Evolutionary conservation across 2,888 invertebrate genomes (phyloP), one percentile per base, ranked within the genome.

Genomic region (Coleophora deauratella): DNA sequence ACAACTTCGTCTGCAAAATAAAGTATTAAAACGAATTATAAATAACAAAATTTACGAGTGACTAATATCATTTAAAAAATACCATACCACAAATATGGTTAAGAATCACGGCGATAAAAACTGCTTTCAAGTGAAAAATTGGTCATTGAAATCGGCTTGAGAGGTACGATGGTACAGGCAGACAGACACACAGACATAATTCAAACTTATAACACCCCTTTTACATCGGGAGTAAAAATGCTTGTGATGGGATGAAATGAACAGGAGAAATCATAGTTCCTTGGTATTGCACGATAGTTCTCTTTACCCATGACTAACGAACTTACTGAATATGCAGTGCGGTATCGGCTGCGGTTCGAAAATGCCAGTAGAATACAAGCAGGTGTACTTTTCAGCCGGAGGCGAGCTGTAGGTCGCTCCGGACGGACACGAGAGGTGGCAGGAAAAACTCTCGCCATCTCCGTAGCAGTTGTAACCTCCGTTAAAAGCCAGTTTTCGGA

Each of bases 381-480:
- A 95, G 21, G 84, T 86, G 68, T 95, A 94, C 1, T 80, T 50
- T 0, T 82, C 64, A 0, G 90, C 89, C 0, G 91, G 87, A 0
- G 88, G 72, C 4, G 87, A 84, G 46, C 90, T 88, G 57, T 92
- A 91, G 12, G 80, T 62, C 10, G 91, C 72, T 0, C 91, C 92
- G 0, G 72, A 55, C 0, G 94, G 92, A 54, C 95, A 95, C 3
- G 66, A 75, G 8, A 95, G 65, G 1, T 74, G 72, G 65, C 95
- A 96, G 3, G 85, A 86, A 49, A 91, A 88, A 27, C 77, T 68
- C 31, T 90, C 87, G 6, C 71, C 78, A 52, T 89, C 87, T 1
- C 90, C 91, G 1, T 84, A 84, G 62, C 95, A 95, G 31, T 88
- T 88, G 73, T 91, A 93, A 12, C 89, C 91, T 10, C 94, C 95